Base-by-base conservation (phyloP, 2,113 vertebrate genomes). In the Monopterus albus region DNA sequence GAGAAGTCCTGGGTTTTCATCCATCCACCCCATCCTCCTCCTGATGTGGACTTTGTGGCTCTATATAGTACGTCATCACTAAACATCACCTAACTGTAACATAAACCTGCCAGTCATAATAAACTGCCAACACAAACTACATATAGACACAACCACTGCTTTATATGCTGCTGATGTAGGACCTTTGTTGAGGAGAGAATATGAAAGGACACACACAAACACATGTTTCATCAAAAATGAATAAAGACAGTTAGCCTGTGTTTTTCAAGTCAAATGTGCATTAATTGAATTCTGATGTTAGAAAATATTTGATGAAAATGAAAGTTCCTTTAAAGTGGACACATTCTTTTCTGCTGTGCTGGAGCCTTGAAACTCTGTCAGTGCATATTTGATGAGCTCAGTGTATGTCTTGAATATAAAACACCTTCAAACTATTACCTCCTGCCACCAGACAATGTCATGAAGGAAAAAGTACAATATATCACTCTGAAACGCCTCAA, bases 241-340 rank as follows among this genome's bases (percentile, higher is more conserved):
- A 38, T 40, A n/a, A 36, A 39, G 10, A 6, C 45, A 53, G 60
- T 75, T 58, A 51, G 43, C 43, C 26, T n/a, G 29, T 53, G 55
- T 75, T 53, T 52, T 23, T 11, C 18, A 18, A 46, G 67, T 31
- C 31, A n/a, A 67, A 23, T 38, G 40, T 40, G 47, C 26, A 15
- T 63, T 58, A 18, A 73, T 79, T 63, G 38, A 23, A 46, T 56
- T 56, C 43, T 56, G 43, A 25, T 13, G 61, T 67, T 35, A 7
- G 20, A 55, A 67, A 40, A 55, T 55, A 52, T 67, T 61, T 66
- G 53, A 72, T 55, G 56, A 50, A 68, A 57, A 36, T 23, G 43
- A 58, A 43, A 38, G 29, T 51, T 57, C 52, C 51, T 66, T 75
- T 75, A 55, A 75, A 67, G 72, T 39, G 52, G 72, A 46, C 62